These are phyloP conservation scores for Ptychochromis oligacanthus DNA, from an alignment of 2,113 vertebrate genomes.

Conservation along the genomic window DNA sequence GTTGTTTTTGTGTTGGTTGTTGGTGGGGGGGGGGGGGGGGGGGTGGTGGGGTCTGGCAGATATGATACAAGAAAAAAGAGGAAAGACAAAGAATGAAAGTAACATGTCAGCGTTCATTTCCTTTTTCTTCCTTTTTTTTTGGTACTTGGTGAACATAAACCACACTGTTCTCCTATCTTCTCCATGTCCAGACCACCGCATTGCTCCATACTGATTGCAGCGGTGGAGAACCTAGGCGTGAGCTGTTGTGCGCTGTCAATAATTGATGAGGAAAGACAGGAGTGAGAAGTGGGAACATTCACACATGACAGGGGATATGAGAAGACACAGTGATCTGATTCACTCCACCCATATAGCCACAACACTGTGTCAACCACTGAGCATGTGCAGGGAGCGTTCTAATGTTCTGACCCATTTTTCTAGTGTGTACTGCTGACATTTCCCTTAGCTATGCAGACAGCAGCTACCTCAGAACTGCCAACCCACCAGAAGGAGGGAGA, in stretches of 20 bases:
- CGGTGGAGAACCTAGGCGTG: slow-evolving; percentile 34
- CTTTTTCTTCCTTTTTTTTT: neutral
- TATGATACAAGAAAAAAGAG: neutral
- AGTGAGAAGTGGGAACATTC: slow-evolving; percentile 74
- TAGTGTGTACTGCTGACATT: slow-evolving; percentile 73
- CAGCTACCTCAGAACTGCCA: slow-evolving; percentile 75
- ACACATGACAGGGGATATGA: slow-evolving; percentile 55
- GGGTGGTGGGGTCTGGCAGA: slow-evolving; percentile 34
- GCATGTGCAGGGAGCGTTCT: slow-evolving; percentile 68
- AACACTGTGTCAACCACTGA: slow-evolving; percentile 59
- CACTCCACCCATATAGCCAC: slow-evolving; percentile 39
- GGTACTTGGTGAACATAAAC: slow-evolving; percentile 12
- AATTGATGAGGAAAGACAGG: slow-evolving; percentile 76
- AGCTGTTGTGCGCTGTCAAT: slow-evolving; percentile 72
- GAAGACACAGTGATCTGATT: slow-evolving; percentile 71
- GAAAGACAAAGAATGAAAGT: neutral
- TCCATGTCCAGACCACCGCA: slow-evolving; percentile 39
- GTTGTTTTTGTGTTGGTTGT: no score
- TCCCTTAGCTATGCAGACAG: slow-evolving; percentile 79
- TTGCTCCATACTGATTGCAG: slow-evolving; percentile 44
- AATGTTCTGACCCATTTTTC: slow-evolving; percentile 78
- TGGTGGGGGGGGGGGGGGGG: neutral
- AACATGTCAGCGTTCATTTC: neutral
- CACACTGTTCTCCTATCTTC: slow-evolving; percentile 11
- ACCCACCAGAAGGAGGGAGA: slow-evolving; percentile 70